A percentile compares a stretch with the other conserved stretches of the same genome.
phyloP scores from a whole-genome alignment of 2,797 vertebrate genomes.

The Falco peregrinus region DNA sequence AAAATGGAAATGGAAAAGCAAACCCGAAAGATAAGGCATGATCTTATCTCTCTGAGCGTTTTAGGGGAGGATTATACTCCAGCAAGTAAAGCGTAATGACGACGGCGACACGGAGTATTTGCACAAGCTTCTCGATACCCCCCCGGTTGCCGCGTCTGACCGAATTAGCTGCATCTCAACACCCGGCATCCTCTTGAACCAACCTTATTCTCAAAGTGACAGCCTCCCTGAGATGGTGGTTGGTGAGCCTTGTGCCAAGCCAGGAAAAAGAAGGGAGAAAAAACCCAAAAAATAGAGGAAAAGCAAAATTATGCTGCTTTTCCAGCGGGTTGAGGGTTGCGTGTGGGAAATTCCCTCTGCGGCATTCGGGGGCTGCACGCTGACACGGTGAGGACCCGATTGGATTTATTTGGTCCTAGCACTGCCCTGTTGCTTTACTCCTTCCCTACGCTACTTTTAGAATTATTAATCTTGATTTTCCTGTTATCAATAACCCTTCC shows the following conservation, averaged over 20 bases:
- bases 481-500: fast-evolving
- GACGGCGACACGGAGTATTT: not conserved
- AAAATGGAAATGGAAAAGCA: not conserved
- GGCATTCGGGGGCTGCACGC: fast-evolving
- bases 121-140: not conserved
- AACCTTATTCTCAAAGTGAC: not conserved
- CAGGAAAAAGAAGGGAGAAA: not conserved
- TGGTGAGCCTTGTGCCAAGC: not conserved
- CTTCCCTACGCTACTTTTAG: fast-evolving
- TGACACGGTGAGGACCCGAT: fast-evolving
- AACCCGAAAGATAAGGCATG: not conserved
- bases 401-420: too few relatives aligned
- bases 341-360: not conserved
- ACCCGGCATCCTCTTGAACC: not conserved
- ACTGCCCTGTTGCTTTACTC: too few relatives aligned
- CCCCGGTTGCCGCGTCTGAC: not conserved
- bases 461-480: not conserved
- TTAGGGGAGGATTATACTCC: not conserved
- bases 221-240: not conserved
- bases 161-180: not conserved
- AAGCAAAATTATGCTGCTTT: not conserved
- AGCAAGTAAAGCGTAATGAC: not conserved
- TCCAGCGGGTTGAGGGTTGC: not conserved
- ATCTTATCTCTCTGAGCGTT: not conserved
- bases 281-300: too few relatives aligned